A percentile compares a stretch with the other conserved stretches of the same genome.
Conservation (phyloP, 1,140 invertebrate genomes). For the Zophobas atratus region DNA sequence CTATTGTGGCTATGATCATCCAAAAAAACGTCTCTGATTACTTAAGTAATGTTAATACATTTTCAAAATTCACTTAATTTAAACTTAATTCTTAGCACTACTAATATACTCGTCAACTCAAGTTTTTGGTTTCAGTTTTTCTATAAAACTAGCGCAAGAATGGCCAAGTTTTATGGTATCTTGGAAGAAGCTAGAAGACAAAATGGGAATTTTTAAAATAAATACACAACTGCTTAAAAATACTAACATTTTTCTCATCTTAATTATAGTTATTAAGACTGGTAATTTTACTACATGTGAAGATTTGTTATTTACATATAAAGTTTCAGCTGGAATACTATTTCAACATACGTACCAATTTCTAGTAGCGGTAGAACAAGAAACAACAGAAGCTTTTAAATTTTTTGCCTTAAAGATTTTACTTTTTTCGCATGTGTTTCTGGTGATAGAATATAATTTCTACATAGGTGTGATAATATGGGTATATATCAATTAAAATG, state of each 20-base stretch:
- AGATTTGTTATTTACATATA: background rate
- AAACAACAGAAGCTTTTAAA: background rate
- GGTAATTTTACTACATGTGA: background rate
- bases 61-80: background rate
- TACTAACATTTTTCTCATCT: background rate
- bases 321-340: background rate
- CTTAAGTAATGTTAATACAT: background rate
- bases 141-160: slow-evolving; percentile 46
- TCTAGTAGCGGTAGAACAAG: background rate
- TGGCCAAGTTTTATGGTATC: slow-evolving; percentile 53
- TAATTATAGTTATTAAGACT: background rate
- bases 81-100: background rate
- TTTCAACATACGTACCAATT: background rate
- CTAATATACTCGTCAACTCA: background rate
- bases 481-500: background rate
- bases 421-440: background rate
- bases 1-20: background rate
- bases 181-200: slow-evolving; percentile 51
- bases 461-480: background rate
- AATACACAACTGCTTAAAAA: background rate
- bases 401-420: background rate
- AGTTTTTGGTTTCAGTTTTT: background rate
- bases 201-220: slow-evolving; percentile 49
- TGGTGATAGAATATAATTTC: background rate
- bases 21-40: background rate